Conservation (phyloP, 2,113 vertebrate genomes). For the Pluvialis apricaria region DNA sequence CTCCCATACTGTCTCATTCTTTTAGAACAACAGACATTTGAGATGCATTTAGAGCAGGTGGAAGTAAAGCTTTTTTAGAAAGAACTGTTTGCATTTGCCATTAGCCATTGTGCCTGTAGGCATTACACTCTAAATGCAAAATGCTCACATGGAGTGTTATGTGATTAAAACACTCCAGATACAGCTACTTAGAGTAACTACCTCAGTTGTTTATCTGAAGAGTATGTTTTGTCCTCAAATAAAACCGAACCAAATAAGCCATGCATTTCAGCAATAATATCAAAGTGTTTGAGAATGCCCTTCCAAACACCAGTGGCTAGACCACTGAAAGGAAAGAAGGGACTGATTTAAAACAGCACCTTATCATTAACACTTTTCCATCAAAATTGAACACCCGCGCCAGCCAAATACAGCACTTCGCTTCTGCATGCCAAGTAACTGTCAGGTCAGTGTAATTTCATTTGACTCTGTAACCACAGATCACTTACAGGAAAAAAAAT, state of each 20-base stretch:
- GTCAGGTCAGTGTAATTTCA: neutral
- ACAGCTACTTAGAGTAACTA: neutral
- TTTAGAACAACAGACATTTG: neutral
- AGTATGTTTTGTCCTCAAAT: accelerated
- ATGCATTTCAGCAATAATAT: neutral
- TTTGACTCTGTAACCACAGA: neutral
- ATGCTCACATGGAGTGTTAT: neutral
- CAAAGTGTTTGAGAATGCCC: neutral
- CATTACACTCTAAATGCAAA: neutral
- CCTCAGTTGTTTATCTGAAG: neutral
- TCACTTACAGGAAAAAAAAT: no score
- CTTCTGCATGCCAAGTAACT: neutral
- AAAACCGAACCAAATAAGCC: neutral
- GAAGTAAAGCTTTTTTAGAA: neutral
- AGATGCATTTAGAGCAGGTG: neutral
- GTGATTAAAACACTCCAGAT: neutral
- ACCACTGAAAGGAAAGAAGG: neutral
- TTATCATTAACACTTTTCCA: neutral
- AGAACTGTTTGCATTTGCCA: neutral
- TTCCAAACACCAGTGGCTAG: neutral
- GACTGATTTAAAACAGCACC: neutral
- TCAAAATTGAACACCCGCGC: neutral
- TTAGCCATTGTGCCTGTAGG: neutral
- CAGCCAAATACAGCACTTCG: neutral
- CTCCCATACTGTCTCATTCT: neutral